Base-by-base conservation (phyloP, 2,113 vertebrate species). In the Sclerurus mexicanus region DNA sequence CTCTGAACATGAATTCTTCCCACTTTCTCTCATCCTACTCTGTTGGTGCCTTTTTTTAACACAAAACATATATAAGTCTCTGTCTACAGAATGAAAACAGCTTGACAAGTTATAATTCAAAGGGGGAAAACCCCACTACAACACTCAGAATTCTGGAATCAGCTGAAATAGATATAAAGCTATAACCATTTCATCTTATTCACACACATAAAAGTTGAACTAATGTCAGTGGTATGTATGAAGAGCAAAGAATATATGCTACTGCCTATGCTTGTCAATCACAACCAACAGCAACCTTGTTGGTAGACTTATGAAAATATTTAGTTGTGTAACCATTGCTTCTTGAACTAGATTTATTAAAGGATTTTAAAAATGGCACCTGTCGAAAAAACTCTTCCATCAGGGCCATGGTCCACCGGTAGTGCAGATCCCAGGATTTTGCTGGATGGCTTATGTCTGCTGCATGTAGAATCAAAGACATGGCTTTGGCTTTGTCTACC, bases 361-460 rank as follows among this genome's bases (percentile, higher is more conserved):
- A 77, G 91, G 37, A 90, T 84, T 93, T 84, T 85, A 42, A 96
- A 97, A 96, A 92, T 83, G 59, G 90, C 92, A 99, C 99, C 99
- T 99, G 99, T 98, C 98, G 98, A 97, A 99, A 99, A 96, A 99
- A 99, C 97, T 99, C 99, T 97, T 99, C 99, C 97, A 99, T 98
- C 55, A 99, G 97, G 40, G 99, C 98, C 91, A 98, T 98, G 84
- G 99, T 99, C 99, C 99, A 99, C 68, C 98, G 98, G 77, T 99
- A 97, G 91, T 99, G 99, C 87, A 99, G 98, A 27, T 98, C 96
- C 99, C 99, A 99, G 91, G 96, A 94, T 97, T 99, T 99, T 95
- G 99, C 99, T 42, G 99, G 99, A 96, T 99, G 99, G 95, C 99
- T 99, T 97, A 99, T 99, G 95, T 99, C 99, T 46, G 99, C 99